Conservation (phyloP, 2,113 vertebrate genomes). For the Damaliscus lunatus region DNA sequence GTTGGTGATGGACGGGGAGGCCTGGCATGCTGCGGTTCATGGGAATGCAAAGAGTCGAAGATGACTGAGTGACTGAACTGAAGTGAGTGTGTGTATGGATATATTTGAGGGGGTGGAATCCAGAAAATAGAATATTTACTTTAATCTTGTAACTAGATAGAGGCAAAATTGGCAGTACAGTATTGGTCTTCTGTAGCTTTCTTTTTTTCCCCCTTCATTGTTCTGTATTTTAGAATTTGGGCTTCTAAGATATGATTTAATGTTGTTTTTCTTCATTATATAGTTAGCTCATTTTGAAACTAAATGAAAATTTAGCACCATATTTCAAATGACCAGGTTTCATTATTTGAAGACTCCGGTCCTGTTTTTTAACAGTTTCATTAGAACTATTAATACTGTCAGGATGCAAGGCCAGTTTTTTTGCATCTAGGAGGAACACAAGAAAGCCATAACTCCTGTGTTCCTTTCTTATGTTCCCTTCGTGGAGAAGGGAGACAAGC, state of each 20-base stretch:
- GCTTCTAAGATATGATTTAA: neutral
- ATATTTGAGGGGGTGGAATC: neutral
- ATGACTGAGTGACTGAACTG: too few species aligned
- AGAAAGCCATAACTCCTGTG: neutral
- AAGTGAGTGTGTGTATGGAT: too few species aligned
- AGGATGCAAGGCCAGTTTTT: neutral
- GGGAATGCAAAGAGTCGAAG: too few species aligned
- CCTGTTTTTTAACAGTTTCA: neutral
- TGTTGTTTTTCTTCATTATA: neutral
- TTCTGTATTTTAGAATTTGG: neutral
- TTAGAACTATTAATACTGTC: neutral
- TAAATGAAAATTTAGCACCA: neutral
- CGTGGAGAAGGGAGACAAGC: neutral
- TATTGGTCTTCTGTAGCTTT: neutral
- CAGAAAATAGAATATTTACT: constrained; percentile 11
- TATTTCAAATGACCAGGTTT: neutral
- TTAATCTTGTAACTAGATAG: neutral
- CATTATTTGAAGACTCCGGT: neutral
- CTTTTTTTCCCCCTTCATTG: neutral
- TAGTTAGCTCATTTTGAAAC: neutral
- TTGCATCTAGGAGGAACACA: neutral
- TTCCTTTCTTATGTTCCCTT: neutral
- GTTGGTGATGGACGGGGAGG: too few species aligned
- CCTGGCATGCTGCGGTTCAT: too few species aligned
- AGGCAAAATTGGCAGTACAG: neutral